These are phyloP conservation scores for Nesogale talazaci DNA, from an alignment of 2,113 vertebrate species.

Conservation along the genomic window DNA sequence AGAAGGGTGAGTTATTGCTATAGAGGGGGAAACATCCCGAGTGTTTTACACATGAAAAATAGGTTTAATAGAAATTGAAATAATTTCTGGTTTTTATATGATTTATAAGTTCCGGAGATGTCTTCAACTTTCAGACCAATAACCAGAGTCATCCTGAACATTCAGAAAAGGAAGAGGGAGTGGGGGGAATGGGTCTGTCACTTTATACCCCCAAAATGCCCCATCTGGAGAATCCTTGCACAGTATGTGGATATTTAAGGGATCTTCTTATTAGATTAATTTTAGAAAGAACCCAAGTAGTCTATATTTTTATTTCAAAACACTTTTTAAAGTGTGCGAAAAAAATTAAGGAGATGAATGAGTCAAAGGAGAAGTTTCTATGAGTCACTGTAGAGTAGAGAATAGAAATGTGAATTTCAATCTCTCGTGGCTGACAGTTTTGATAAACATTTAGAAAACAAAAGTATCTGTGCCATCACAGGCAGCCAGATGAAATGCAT, in stretches of 20 bases:
- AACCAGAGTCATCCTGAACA: not conserved
- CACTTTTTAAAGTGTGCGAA: constrained; percentile 66
- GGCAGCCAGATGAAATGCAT: constrained; percentile 40
- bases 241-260: not conserved
- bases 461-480: constrained; percentile 78
- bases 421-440: constrained; percentile 77
- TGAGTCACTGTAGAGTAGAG: constrained; percentile 75
- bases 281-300: constrained; percentile 76
- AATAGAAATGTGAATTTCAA: constrained; percentile 78
- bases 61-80: too few relatives aligned
- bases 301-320: constrained; percentile 66
- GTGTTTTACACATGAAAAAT: too few relatives aligned
- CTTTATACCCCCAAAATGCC: not conserved
- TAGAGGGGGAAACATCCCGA: too few relatives aligned
- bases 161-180: not conserved
- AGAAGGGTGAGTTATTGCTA: too few relatives aligned
- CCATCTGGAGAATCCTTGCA: not conserved
- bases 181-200: not conserved
- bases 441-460: constrained; percentile 84
- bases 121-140: not conserved
- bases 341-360: constrained; percentile 71
- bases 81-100: too few relatives aligned
- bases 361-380: constrained; percentile 77
- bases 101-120: not conserved
- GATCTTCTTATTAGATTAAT: constrained; percentile 70